Base-by-base conservation (phyloP, 1,140 invertebrate genomes). In the Drosophila baimaii region DNA sequence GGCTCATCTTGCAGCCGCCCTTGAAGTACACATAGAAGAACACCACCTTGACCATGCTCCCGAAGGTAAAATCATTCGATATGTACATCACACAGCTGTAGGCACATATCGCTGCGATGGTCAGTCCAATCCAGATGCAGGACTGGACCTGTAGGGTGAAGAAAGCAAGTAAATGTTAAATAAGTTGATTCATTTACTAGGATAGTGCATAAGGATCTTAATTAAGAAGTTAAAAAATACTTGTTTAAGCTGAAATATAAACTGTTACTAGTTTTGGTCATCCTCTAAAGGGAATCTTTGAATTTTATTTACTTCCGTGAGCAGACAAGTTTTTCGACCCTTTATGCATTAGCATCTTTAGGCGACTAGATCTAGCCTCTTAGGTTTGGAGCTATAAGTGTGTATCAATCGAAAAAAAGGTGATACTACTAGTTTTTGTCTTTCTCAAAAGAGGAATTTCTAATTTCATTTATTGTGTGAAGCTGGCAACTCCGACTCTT, bases 1-100 rank as follows among this genome's bases (percentile, higher is more conserved):
- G 1, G 0, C 43, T 37, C 90, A 90, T 72, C 23, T 25, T 74
- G 51, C 85, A 88, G 5, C 52, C 31, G 7, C 79, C 79, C 58
- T 77, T 79, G 52, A 91, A 91, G 39, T 91, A 91, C 1, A 91
- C 47, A 29, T 79, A 72, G 37, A 91, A 81, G 62, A 90, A 91
- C 1, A 90, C 66, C 5, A 52, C 64, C 54, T 77, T 79, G 1
- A 91, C 35, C 37, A 80, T 33, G 9, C 76, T 41, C 7, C 77
- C 90, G 62, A 56, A 91, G 3, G 27, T 88, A 6, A 90, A 21
- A 0, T 37, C 0, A 7, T 69, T 15, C 10, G 81, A 55, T 12
- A 91, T 72, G 23, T 78, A 82, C 4, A 91, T 51, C 3, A 79
- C 31, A 21, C 90, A 91, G 37, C 65, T 91, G 43, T 90, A 91